Evolutionary conservation across 2,888 invertebrate genomes (phyloP), one percentile per base, ranked within the genome.

Genomic region (Drosophila putrida): DNA sequence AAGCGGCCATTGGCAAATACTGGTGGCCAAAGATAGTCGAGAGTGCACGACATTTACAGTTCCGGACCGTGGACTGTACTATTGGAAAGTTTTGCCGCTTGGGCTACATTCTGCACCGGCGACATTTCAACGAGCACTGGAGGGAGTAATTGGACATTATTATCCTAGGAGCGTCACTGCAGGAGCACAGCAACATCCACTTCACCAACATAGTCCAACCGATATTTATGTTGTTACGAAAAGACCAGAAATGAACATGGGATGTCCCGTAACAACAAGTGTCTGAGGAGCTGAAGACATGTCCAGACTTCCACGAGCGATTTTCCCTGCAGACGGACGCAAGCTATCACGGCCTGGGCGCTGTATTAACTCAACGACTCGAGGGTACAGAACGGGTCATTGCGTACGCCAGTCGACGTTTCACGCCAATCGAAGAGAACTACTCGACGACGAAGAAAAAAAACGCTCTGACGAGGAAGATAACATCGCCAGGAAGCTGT

Each of bases 381-480:
- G 8, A 50, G 10, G 35, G 35, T 4, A 35, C 35, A 0, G 41
- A 41, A 8, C 10, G 11, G 35, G 35, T 11, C 35, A 35, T 35
- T 11, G 35, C 35, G 1, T 35, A 35, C 4, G 33, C 33, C 33
- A 33, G 33, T 9, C 41, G 73, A 9, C 41, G 57, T 0, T 20
- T 77, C 4, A 54, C 13, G 2, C 57, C 49, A 0, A 33, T 57
- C 0, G 69, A 73, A 15, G 59, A 53, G 3, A 71, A 73, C 8
- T 75, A 75, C 20, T 70, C 61, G 1, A 59, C 68, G 1, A 71
- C 69, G n/a, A n/a, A 1, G 11, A 35, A 1, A 35, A 35, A 4
- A 4, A 35, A 4, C 9, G 35, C 9, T 11, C 20, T 3, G 20
- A 20, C 20, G 20, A 20, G 20, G 20, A 20, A 2, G 2, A 20